phyloP scores from a whole-genome alignment of 53 echinoderm and acorn worm species.

The Paracentrotus lividus region DNA sequence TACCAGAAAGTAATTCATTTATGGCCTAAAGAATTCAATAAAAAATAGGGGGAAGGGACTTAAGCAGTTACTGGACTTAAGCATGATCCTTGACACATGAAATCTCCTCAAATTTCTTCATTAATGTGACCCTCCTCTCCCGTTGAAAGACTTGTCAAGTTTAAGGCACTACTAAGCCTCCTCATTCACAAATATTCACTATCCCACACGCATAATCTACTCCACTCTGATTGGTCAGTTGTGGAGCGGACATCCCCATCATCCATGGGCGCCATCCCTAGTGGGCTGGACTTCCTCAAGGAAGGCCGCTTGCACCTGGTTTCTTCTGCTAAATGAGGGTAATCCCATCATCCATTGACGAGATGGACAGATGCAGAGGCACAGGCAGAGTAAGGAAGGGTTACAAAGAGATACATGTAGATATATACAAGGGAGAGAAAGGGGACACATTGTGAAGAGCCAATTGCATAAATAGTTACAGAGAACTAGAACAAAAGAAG shows the following conservation, averaged over 20 bases:
- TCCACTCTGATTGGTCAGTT: conserved; percentile 15
- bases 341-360: background rate
- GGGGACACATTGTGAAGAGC: too few relatives aligned
- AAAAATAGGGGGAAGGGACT: too few relatives aligned
- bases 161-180: background rate
- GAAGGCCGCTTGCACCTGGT: conserved; percentile 26
- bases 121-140: too few relatives aligned
- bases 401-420: background rate
- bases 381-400: background rate
- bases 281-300: conserved; percentile 30
- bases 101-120: too few relatives aligned
- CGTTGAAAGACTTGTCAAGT: too few relatives aligned
- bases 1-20: too few relatives aligned
- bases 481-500: background rate
- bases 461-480: too few relatives aligned
- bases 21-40: too few relatives aligned
- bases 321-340: background rate
- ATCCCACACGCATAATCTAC: background rate
- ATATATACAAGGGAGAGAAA: too few relatives aligned
- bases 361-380: conserved; percentile 21
- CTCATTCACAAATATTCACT: background rate
- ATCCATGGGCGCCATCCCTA: conserved; percentile 29
- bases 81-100: too few relatives aligned
- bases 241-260: background rate
- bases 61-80: background rate